Evolutionary conservation across 2,797 vertebrate genomes (phyloP).

Genomic region (Rhynchotus rufescens): DNA sequence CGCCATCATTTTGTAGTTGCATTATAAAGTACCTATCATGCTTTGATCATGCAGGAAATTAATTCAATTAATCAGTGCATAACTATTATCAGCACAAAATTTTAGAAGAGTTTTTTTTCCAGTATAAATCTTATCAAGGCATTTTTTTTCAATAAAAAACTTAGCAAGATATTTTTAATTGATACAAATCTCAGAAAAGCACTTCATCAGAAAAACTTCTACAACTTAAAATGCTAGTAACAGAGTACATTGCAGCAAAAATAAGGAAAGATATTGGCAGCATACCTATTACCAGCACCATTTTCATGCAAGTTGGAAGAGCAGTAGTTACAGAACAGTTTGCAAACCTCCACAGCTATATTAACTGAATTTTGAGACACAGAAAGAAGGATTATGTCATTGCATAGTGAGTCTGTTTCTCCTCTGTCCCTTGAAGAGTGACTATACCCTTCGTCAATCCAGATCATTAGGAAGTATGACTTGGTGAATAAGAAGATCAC

Average conservation of each 20-base stretch:
- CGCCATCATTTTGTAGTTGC: background rate
- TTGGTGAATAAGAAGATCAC: background rate
- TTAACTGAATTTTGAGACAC: background rate
- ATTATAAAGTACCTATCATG: conserved; percentile 18
- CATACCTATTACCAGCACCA: background rate
- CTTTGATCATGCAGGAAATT: conserved; percentile 53
- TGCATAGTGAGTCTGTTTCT: background rate
- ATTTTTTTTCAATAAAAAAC: background rate
- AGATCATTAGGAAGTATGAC: background rate
- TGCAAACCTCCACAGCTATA: background rate
- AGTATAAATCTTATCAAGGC: background rate
- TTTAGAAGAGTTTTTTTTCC: background rate
- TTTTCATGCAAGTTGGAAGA: background rate
- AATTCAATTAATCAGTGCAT: conserved; percentile 27
- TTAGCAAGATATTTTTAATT: background rate
- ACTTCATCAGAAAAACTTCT: background rate
- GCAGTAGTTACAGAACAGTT: background rate
- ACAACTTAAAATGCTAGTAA: background rate
- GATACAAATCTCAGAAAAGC: background rate
- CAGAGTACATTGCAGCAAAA: background rate
- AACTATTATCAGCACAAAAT: conserved; percentile 24
- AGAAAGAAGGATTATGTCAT: background rate
- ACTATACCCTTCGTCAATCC: background rate
- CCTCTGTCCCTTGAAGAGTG: background rate
- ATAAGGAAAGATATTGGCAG: background rate